Percentiles rank a stretch among this genome's conserved stretches.
These are phyloP conservation scores for Cichladusa arquata DNA, from an alignment of 2,113 vertebrate genomes.

Conservation along the genomic window DNA sequence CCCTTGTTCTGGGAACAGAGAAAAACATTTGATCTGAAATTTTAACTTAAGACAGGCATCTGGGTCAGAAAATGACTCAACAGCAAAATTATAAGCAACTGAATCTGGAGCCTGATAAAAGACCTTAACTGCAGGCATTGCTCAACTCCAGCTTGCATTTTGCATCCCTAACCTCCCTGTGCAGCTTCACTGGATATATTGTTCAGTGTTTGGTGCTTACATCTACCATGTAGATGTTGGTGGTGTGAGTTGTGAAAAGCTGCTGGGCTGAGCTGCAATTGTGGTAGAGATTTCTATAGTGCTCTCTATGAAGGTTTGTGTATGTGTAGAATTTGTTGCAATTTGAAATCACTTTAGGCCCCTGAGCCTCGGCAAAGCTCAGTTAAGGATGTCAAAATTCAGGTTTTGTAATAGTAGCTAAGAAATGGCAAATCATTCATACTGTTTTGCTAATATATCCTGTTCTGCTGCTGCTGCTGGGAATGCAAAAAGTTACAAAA, in stretches of 20 bases:
- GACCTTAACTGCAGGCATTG: background rate
- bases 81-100: background rate
- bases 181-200: background rate
- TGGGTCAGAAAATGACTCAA: background rate
- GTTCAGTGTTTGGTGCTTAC: background rate
- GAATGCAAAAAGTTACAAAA: slow-evolving; percentile 46
- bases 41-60: background rate
- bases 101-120: background rate
- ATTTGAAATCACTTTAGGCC: background rate
- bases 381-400: slow-evolving; percentile 43
- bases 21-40: background rate
- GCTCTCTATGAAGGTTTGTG: background rate
- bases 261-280: background rate
- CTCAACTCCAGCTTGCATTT: background rate
- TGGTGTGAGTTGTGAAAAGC: background rate
- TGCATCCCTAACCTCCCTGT: background rate
- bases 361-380: background rate
- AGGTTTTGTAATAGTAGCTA: slow-evolving; percentile 1
- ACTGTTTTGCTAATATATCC: slow-evolving; percentile 29
- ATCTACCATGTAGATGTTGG: background rate
- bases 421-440: slow-evolving; percentile 37
- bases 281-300: background rate
- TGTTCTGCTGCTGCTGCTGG: slow-evolving; percentile 29
- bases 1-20: background rate
- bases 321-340: background rate